These are phyloP conservation scores for Virgularia gustaviana DNA, from an alignment of 92 coral and sea anemone species.

Conservation along the genomic window DNA sequence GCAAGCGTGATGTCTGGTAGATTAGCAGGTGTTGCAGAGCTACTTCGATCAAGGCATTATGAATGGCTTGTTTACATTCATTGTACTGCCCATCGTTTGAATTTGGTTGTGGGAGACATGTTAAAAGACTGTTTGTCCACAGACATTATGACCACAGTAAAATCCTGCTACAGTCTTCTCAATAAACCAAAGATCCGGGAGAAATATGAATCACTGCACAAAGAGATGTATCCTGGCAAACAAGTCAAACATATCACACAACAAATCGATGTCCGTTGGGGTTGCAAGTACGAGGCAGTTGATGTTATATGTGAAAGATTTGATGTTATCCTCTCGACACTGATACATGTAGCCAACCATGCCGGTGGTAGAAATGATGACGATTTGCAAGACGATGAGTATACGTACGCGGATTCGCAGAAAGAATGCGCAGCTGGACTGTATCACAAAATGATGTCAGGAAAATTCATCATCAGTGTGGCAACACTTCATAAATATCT, in stretches of 20 bases:
- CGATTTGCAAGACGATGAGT: background rate
- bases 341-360: background rate
- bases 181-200: conserved; percentile 15
- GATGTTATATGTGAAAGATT: conserved; percentile 8
- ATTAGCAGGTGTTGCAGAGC: conserved; percentile 5
- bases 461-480: conserved; percentile 10
- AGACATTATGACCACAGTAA: conserved; percentile 5
- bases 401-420: background rate
- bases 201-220: background rate
- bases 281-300: conserved; percentile 30
- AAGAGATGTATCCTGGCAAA: conserved; percentile 8
- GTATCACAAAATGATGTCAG: conserved; percentile 25
- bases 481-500: background rate
- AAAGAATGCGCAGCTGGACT: conserved; percentile 9
- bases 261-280: conserved; percentile 27
- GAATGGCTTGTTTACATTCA: conserved; percentile 15
- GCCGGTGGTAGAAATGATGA: background rate
- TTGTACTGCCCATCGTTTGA: conserved; percentile 33
- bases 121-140: conserved; percentile 8
- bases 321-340: conserved; percentile 8
- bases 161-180: background rate
- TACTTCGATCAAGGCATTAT: conserved; percentile 10
- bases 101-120: conserved; percentile 17
- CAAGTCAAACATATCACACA: conserved; percentile 15
- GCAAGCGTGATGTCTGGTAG: conserved; percentile 9